phyloP scores from a whole-genome alignment of 2,888 invertebrate species.

The Megamerina dolium region DNA sequence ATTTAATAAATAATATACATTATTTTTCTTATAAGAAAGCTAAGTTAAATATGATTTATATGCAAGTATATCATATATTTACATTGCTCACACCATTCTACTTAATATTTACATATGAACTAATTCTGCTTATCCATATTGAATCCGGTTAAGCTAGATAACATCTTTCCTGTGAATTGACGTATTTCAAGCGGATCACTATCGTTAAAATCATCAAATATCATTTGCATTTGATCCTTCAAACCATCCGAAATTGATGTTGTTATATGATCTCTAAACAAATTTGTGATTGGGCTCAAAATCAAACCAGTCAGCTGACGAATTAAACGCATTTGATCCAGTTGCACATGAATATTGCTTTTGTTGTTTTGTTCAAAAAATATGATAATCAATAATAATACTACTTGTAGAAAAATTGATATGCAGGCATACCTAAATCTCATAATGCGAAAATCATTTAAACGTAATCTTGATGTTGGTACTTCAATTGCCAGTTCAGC shows the following conservation, averaged over 20 bases:
- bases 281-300: constrained; percentile 45
- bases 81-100: too few species aligned
- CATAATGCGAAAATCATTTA: constrained; percentile 43
- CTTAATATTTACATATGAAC: neutral
- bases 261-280: constrained; percentile 44
- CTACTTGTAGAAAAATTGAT: too few species aligned
- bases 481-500: constrained; percentile 43
- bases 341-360: constrained; percentile 44
- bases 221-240: constrained; percentile 40
- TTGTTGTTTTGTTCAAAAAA: too few species aligned
- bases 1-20: too few species aligned
- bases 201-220: constrained; percentile 45
- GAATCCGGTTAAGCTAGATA: constrained; percentile 38
- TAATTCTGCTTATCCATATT: too few species aligned
- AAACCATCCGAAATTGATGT: constrained; percentile 46
- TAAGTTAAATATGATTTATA: too few species aligned
- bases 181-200: constrained; percentile 42
- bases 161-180: constrained; percentile 37
- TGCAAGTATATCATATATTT: too few species aligned
- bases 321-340: constrained; percentile 40
- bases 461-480: constrained; percentile 31
- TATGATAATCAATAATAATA: too few species aligned
- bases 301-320: constrained; percentile 42
- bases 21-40: too few species aligned
- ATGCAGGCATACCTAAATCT: constrained; percentile 36